Percentiles rank a stretch among this genome's conserved stretches.
Conservation (phyloP, 92 coral and sea anemone genomes). For the Pocillopora grandis region DNA sequence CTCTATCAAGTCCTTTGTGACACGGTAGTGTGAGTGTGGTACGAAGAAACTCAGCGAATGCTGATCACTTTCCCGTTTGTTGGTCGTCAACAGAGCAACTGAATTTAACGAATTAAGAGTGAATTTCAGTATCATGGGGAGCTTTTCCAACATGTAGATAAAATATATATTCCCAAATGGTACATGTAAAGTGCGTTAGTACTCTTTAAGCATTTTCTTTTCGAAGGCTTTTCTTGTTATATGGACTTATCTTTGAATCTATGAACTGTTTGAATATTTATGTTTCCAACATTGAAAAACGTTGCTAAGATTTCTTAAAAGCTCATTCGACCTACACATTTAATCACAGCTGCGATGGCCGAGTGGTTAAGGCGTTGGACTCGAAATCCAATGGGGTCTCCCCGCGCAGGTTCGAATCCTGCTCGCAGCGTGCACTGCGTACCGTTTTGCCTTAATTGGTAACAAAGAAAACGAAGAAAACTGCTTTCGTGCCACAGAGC, state of each 20-base stretch:
- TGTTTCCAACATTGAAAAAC: not conserved
- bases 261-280: not conserved
- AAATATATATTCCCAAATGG: not conserved
- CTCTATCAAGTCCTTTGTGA: too few species aligned
- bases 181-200: not conserved
- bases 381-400: constrained; percentile 89
- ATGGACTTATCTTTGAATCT: too few species aligned
- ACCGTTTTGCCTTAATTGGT: too few species aligned
- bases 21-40: too few species aligned
- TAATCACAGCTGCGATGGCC: constrained; percentile 70
- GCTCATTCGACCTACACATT: too few species aligned
- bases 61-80: too few species aligned
- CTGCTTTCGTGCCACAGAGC: too few species aligned
- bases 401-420: constrained; percentile 98
- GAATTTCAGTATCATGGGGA: too few species aligned
- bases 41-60: too few species aligned
- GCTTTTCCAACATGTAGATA: too few species aligned
- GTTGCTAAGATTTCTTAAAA: not conserved
- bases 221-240: not conserved
- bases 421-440: constrained; percentile 62
- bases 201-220: too few species aligned
- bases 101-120: not conserved
- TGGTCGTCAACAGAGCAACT: not conserved
- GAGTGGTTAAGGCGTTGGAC: constrained; percentile 95
- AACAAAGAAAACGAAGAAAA: too few species aligned